Base-by-base conservation (phyloP, 2,113 vertebrate species). In the Coryphaenoides rupestris region DNA sequence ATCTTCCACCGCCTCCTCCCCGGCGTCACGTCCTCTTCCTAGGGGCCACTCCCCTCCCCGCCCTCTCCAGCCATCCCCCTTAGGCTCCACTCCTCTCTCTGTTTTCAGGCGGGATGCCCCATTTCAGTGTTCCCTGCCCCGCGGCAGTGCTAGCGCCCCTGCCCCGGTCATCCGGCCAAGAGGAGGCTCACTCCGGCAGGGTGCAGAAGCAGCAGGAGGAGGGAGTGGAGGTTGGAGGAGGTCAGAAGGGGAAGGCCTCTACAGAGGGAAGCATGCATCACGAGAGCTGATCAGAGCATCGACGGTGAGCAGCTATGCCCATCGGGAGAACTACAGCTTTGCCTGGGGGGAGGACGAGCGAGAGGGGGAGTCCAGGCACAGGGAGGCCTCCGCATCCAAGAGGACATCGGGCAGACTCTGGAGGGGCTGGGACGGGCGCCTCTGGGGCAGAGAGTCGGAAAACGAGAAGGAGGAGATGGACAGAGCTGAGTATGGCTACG, bases 101-200 rank as follows among this genome's bases (percentile, higher is more conserved):
- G 91, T 92, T 66, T 92, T 91, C 70, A 67, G 87, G 1, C 76
- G 91, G 19, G 89, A 91, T 58, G 84, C 86, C 0, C 90, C 91
- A 10, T 89, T 88, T 57, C 91, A 92, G 73, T 91, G 90, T 72
- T 92, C 91, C 17, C 79, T 92, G 59, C 91, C 91, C 2, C 89
- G 85, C 28, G 82, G 77, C 55, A 81, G 68, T 21, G 86, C 90
- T 45, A 78, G 87, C 45, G 58, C 79, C 19, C 87, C 87, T 50
- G 73, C 84, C 16, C 78, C 84, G 0, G 75, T 75, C 23, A 69
- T 87, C 54, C 81, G 86, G 17, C 85, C 78, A 6, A 83, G 88
- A 56, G 82, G 90, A 1, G 88, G 90, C 21, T 90, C 87, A 0
- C 90, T 92, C 58, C 84, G 90, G 21, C 90, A 91, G 58, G 86